A percentile compares a stretch with the other conserved stretches of the same genome.
Evolutionary conservation across 2,113 vertebrate species (phyloP).

Genomic region (Pitta sordida): DNA sequence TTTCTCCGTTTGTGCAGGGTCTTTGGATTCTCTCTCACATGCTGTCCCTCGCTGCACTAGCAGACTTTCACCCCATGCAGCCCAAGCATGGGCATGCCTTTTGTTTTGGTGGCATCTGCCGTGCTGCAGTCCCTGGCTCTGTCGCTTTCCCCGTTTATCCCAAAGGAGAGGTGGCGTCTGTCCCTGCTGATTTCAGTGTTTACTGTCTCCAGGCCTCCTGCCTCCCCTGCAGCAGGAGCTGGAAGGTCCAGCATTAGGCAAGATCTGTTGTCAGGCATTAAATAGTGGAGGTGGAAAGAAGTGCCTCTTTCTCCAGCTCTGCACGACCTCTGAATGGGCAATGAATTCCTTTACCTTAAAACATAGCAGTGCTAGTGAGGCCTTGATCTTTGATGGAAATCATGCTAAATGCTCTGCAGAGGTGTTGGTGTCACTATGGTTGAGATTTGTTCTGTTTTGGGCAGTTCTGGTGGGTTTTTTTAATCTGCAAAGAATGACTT

Average conservation of each 20-base stretch:
- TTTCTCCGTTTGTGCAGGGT: neutral
- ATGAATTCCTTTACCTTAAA: neutral
- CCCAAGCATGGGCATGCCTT: fast-evolving
- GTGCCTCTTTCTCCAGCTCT: neutral
- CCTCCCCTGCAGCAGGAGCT: neutral
- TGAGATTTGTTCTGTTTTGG: neutral
- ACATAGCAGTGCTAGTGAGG: neutral
- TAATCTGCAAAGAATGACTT: neutral
- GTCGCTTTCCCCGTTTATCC: neutral
- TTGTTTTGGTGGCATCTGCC: neutral
- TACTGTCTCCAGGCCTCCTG: neutral
- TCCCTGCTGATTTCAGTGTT: neutral
- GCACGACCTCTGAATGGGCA: neutral
- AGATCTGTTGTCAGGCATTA: neutral
- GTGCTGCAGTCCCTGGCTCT: fast-evolving
- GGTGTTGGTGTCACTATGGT: neutral
- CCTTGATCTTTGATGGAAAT: neutral
- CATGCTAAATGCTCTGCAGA: neutral
- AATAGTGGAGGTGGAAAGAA: neutral
- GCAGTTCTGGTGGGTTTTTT: no score
- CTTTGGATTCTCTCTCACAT: neutral
- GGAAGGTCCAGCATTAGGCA: neutral
- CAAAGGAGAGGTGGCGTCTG: neutral
- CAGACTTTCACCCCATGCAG: neutral
- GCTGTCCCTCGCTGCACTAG: fast-evolving